Percentiles rank a stretch among this genome's conserved stretches.
phyloP scores from a whole-genome alignment of 1,140 invertebrate genomes.

The Stenopsyche tienmushanensis region DNA sequence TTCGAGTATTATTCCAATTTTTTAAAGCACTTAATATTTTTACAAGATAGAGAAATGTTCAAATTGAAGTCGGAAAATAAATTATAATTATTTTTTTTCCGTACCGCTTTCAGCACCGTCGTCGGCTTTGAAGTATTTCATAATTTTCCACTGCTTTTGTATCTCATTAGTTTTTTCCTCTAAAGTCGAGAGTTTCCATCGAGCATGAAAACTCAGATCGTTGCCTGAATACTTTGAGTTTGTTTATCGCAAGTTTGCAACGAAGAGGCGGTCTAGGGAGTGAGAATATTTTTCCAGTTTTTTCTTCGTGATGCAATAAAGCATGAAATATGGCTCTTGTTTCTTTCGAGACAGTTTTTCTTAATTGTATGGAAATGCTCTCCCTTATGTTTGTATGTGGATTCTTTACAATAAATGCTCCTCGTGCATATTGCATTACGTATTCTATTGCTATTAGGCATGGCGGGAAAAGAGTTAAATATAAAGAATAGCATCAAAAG shows the following conservation, averaged over 20 bases:
- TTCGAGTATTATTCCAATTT: neutral
- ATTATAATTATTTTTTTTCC: neutral
- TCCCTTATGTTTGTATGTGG: no score
- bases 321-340: neutral
- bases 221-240: neutral
- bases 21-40: neutral
- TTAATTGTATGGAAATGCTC: neutral
- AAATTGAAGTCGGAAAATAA: neutral
- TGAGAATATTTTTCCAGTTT: constrained; percentile 7
- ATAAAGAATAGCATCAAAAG: no score
- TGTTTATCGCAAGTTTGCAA: constrained; percentile 6
- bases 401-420: no score
- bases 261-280: neutral
- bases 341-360: neutral
- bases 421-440: no score
- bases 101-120: neutral
- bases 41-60: neutral
- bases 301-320: neutral
- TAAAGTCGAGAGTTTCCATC: neutral
- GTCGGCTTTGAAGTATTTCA: no score
- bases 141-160: no score
- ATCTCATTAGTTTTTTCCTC: neutral
- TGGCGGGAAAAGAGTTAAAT: no score
- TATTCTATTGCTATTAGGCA: no score
- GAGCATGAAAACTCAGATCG: neutral